These are phyloP conservation scores for Lasioglossum leucozonium DNA, from an alignment of 2,888 invertebrate genomes.

Conservation along the genomic window DNA sequence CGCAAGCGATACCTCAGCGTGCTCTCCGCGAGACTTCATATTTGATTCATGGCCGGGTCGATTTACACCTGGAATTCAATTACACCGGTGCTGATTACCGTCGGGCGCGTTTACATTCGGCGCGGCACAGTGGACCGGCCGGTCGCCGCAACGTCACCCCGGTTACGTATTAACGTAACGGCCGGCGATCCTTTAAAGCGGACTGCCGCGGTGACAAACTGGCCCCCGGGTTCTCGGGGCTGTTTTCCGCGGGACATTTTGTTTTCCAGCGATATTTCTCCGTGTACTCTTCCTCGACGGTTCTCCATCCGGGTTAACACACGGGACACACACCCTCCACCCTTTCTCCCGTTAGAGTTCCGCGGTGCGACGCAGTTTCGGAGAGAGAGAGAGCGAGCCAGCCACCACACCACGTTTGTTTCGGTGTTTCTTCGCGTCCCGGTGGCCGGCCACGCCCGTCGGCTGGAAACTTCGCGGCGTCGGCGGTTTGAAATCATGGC, in stretches of 20 bases:
- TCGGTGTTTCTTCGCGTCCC: slow-evolving; percentile 33
- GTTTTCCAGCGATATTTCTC: not conserved
- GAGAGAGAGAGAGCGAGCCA: too few species aligned
- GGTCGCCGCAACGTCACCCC: slow-evolving; percentile 7
- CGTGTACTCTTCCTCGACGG: not conserved
- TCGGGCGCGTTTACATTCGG: slow-evolving; percentile 37
- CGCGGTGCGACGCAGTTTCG: slow-evolving; percentile 31
- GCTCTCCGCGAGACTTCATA: not conserved
- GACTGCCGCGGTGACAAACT: slow-evolving; percentile 41
- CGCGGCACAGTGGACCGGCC: not conserved
- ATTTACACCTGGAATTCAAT: slow-evolving; percentile 48
- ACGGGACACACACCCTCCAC: too few species aligned
- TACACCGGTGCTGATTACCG: slow-evolving; percentile 41
- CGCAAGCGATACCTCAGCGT: not conserved
- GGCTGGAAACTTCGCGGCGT: slow-evolving; percentile 38
- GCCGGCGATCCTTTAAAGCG: slow-evolving; percentile 25
- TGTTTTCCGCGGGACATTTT: not conserved
- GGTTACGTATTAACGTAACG: slow-evolving; percentile 36
- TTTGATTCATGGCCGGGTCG: slow-evolving; percentile 38
- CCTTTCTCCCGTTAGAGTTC: not conserved
- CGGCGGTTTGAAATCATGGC: slow-evolving; percentile 40
- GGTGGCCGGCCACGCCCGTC: not conserved
- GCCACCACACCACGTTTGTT: slow-evolving; percentile 18
- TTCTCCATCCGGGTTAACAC: slow-evolving; percentile 11
- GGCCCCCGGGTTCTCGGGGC: not conserved